phyloP scores from a whole-genome alignment of 2,113 vertebrate genomes.

The Pedionomus torquatus region DNA sequence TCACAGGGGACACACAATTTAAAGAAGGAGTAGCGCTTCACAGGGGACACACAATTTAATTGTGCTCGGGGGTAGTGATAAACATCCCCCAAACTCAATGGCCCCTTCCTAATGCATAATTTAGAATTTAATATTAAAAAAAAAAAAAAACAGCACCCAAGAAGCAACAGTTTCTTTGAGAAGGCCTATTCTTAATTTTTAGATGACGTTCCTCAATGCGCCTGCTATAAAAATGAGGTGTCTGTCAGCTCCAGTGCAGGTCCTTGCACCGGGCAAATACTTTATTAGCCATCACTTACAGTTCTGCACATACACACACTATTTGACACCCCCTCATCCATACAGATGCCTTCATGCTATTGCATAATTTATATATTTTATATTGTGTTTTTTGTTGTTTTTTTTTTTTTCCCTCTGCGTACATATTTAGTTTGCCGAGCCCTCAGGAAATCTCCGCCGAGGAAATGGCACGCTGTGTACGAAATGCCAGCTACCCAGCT shows the following conservation, averaged over 20 bases:
- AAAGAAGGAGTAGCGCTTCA: not conserved
- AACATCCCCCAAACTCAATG: accelerated
- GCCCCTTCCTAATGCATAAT: not conserved
- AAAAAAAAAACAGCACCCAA: too few species aligned
- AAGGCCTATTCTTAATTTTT: not conserved
- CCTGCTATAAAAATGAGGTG: too few species aligned
- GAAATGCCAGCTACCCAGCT: not conserved
- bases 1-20: too few species aligned
- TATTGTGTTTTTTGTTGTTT: too few species aligned
- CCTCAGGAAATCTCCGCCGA: not conserved
- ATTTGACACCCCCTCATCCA: too few species aligned
- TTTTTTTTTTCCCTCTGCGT: not conserved
- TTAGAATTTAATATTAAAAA: not conserved
- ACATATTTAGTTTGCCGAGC: not conserved
- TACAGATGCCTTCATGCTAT: not conserved
- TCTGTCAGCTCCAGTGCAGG: not conserved
- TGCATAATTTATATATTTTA: not conserved
- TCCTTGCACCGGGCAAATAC: not conserved
- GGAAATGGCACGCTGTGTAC: not conserved
- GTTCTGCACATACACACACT: not conserved
- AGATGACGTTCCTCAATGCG: too few species aligned
- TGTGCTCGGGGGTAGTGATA: accelerated
- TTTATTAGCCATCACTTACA: not conserved
- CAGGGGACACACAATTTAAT: too few species aligned
- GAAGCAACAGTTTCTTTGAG: not conserved